A percentile compares a stretch with the other conserved stretches of the same genome.
Evolutionary conservation across 2,888 invertebrate genomes (phyloP).

Genomic region (Morpho helenor): DNA sequence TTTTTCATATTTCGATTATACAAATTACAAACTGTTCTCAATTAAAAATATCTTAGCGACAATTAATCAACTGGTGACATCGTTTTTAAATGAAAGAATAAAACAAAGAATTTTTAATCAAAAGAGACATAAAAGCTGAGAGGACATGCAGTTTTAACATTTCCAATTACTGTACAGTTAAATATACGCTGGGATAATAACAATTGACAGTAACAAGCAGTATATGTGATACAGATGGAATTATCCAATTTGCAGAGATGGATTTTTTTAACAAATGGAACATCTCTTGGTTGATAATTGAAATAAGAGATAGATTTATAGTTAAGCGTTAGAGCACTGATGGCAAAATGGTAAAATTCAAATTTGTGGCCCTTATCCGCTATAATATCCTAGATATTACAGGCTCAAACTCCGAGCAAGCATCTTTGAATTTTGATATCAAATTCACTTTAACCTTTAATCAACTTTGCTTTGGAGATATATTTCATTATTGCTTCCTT

Average conservation of each 20-base stretch:
- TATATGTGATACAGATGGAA: conserved; percentile 18
- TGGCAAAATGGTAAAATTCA: too few species aligned
- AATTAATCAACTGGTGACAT: conserved; percentile 13
- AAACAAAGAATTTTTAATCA: conserved; percentile 13
- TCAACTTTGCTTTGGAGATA: too few species aligned
- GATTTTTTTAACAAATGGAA: not conserved
- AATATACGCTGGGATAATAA: conserved; percentile 14
- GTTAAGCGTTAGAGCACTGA: too few species aligned
- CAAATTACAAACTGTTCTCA: not conserved
- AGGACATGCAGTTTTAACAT: conserved; percentile 12
- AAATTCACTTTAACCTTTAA: too few species aligned
- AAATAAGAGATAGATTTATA: too few species aligned
- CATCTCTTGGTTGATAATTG: not conserved
- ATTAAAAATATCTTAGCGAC: conserved; percentile 1
- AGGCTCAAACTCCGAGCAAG: too few species aligned
- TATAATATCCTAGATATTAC: too few species aligned
- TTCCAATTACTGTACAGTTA: conserved; percentile 15
- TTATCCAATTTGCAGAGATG: conserved; percentile 12
- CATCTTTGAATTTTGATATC: too few species aligned
- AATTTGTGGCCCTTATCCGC: too few species aligned
- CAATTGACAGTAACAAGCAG: conserved; percentile 16
- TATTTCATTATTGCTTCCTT: too few species aligned
- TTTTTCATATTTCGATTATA: too few species aligned
- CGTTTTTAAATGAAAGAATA: conserved; percentile 10
- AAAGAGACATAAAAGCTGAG: conserved; percentile 11